These are phyloP conservation scores for Rissa tridactyla DNA, from an alignment of 2,113 vertebrate species.

Conservation along the genomic window DNA sequence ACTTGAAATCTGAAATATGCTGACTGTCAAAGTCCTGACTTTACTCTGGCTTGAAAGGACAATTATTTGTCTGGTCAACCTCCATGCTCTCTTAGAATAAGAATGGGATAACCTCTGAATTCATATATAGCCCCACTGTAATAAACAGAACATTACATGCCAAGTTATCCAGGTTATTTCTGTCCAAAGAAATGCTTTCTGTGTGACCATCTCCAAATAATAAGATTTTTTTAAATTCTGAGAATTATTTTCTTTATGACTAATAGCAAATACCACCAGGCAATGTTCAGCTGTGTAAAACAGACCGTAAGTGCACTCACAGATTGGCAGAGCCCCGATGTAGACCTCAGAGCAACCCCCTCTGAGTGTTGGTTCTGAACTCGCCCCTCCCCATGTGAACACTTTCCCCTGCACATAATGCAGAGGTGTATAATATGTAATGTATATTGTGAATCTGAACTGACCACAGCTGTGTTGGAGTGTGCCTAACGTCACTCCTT, in stretches of 20 bases:
- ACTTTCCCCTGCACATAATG: no score
- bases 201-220: background rate
- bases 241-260: background rate
- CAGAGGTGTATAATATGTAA: background rate
- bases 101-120: background rate
- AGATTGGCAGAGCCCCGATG: background rate
- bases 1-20: background rate
- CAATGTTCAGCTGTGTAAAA: background rate
- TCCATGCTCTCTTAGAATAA: background rate
- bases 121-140: background rate
- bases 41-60: background rate
- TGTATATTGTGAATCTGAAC: background rate
- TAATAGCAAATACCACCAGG: background rate
- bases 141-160: background rate
- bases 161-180: background rate
- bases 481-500: no score
- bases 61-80: background rate
- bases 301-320: background rate
- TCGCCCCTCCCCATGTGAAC: rapidly evolving
- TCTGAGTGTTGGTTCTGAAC: background rate
- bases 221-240: background rate
- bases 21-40: background rate
- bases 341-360: background rate
- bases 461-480: background rate
- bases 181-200: background rate